Evolutionary conservation across 2,797 vertebrate species (phyloP).

Genomic region (Danio tinwini): DNA sequence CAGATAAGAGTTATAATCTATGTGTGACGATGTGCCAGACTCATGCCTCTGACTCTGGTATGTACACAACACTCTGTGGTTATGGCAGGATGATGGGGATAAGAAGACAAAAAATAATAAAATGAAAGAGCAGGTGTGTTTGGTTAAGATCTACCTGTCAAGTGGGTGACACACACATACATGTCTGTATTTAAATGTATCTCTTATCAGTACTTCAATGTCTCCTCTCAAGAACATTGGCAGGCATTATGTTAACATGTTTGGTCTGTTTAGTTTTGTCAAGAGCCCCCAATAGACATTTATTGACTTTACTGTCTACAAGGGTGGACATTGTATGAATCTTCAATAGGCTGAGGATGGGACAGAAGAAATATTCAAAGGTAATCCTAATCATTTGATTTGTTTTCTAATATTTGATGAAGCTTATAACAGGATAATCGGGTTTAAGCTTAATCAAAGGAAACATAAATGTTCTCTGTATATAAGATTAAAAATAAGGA

Average conservation of each 20-base stretch:
- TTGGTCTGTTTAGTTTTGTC: slow-evolving; percentile 72
- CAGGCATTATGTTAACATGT: slow-evolving; percentile 66
- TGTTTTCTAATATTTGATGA: background rate
- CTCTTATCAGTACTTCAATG: slow-evolving; percentile 79
- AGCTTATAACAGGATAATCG: background rate
- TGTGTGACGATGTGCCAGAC: slow-evolving; percentile 74
- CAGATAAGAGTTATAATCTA: slow-evolving; percentile 80
- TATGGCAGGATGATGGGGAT: slow-evolving; percentile 68
- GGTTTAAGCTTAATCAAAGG: background rate
- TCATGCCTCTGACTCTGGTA: slow-evolving; percentile 71
- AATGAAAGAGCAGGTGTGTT: slow-evolving; percentile 78
- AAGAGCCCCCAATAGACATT: slow-evolving; percentile 53
- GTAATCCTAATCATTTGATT: slow-evolving; percentile 6
- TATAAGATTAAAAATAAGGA: too few relatives aligned
- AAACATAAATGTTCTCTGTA: too few relatives aligned
- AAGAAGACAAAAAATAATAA: slow-evolving; percentile 64
- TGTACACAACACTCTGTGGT: slow-evolving; percentile 74
- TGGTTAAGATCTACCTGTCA: slow-evolving; percentile 83
- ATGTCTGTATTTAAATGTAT: slow-evolving; percentile 80
- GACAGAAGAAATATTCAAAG: background rate
- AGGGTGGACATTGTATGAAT: slow-evolving; percentile 23
- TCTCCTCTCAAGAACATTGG: slow-evolving; percentile 77
- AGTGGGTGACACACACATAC: slow-evolving; percentile 61
- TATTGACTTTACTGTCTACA: slow-evolving; percentile 34
- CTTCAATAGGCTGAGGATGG: slow-evolving; percentile 1